Conservation (phyloP, 2,113 vertebrate species). For the Spilogale gracilis region DNA sequence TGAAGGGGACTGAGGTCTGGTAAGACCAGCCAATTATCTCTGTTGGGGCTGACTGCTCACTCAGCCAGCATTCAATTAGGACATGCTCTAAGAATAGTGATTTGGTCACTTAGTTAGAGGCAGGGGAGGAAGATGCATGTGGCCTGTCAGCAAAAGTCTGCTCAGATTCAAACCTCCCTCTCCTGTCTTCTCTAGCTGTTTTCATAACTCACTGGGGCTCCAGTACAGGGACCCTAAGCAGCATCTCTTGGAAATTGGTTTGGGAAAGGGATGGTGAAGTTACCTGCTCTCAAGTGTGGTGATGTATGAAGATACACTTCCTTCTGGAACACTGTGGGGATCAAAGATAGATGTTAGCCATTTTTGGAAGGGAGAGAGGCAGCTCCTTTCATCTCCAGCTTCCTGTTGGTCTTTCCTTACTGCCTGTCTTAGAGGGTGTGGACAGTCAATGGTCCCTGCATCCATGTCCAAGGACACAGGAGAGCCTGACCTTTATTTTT, state of each 20-base stretch:
- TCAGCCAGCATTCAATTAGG: constrained; percentile 10
- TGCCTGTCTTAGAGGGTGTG: not conserved
- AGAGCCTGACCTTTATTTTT: constrained; percentile 76
- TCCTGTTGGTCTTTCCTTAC: not conserved
- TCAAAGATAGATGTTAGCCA: constrained; percentile 35
- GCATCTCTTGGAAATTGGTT: not conserved
- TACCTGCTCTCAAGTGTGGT: constrained; percentile 89
- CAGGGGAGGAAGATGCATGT: not conserved
- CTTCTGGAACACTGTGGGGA: constrained; percentile 85
- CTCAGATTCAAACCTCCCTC: not conserved
- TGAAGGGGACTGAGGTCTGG: not conserved
- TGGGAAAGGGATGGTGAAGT: not conserved
- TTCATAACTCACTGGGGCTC: not conserved
- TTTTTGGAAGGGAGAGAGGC: not conserved
- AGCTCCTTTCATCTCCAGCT: not conserved
- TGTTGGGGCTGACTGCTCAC: not conserved
- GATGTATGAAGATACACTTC: constrained; percentile 84
- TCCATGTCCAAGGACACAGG: constrained; percentile 65
- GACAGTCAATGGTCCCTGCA: not conserved
- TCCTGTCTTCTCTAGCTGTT: not conserved
- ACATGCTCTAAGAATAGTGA: constrained; percentile 49
- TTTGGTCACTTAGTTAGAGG: constrained; percentile 1
- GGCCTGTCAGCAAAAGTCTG: not conserved
- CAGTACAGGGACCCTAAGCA: not conserved
- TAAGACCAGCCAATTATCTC: constrained; percentile 16